phyloP scores from a whole-genome alignment of 1,140 invertebrate genomes.

The Drosophila bocki region DNA sequence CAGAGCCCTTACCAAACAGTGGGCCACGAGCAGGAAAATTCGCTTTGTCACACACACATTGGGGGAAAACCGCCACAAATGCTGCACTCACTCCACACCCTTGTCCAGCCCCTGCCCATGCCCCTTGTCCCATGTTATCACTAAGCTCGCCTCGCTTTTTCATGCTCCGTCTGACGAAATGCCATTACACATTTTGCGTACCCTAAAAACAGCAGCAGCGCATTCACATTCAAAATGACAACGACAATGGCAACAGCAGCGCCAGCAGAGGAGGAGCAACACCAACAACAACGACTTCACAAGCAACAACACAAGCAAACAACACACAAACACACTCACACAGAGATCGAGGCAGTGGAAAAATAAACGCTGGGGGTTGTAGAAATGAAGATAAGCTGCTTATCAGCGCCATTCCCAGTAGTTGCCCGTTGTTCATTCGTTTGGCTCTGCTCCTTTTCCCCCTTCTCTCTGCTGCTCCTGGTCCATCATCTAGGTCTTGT shows the following conservation, averaged over 20 bases:
- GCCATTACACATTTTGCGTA: constrained; percentile 82
- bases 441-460: not conserved
- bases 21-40: constrained; percentile 24
- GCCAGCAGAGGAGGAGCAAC: constrained; percentile 32
- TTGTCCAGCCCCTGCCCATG: not conserved
- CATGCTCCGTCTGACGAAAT: constrained; percentile 80
- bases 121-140: constrained; percentile 24
- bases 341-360: constrained; percentile 28
- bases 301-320: constrained; percentile 62
- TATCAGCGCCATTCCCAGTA: constrained; percentile 80
- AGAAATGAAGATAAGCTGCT: constrained; percentile 83
- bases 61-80: constrained; percentile 5
- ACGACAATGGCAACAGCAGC: constrained; percentile 62
- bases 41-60: constrained; percentile 54
- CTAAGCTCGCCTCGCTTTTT: constrained; percentile 64
- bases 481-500: constrained; percentile 23
- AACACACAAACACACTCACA: constrained; percentile 51
- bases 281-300: constrained; percentile 36
- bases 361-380: constrained; percentile 81
- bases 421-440: constrained; percentile 46
- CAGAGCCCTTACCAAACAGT: not conserved
- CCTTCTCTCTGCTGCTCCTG: constrained; percentile 5
- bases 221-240: constrained; percentile 79
- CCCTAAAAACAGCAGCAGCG: constrained; percentile 57
- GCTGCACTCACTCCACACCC: not conserved